A percentile compares a stretch with the other conserved stretches of the same genome.
Conservation (phyloP, 2,888 invertebrate species). For the Dicyrtoma fusca region DNA sequence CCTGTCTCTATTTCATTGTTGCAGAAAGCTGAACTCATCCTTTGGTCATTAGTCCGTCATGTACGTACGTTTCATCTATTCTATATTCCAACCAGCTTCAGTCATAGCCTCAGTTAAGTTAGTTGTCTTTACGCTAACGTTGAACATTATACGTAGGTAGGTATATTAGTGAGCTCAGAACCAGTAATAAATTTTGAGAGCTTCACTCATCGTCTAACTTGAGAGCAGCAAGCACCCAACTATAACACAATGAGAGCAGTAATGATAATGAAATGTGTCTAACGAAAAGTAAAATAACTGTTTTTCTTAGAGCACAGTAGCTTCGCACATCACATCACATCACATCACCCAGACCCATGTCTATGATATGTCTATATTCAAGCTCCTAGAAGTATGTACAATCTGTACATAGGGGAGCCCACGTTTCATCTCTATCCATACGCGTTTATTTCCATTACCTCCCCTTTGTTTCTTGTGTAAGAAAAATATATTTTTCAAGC, state of each 20-base stretch:
- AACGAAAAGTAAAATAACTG: constrained; percentile 29
- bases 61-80: too few species aligned
- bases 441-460: neutral
- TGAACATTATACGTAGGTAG: too few species aligned
- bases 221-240: too few species aligned
- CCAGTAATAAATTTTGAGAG: constrained; percentile 2
- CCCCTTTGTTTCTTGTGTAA: neutral
- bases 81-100: too few species aligned
- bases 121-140: too few species aligned
- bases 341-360: neutral
- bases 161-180: too few species aligned
- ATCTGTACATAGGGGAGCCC: neutral
- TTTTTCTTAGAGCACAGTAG: neutral
- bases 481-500: too few species aligned
- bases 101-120: too few species aligned
- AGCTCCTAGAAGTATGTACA: neutral
- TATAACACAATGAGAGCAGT: constrained; percentile 21
- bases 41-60: too few species aligned
- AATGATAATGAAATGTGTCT: constrained; percentile 35
- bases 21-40: too few species aligned
- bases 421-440: neutral
- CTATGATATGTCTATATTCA: neutral
- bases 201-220: constrained; percentile 1
- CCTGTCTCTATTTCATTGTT: constrained; percentile 10
- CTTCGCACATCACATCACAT: neutral